Evolutionary conservation across 2,888 invertebrate species (phyloP), one percentile per base, ranked within the genome.

Genomic region (Prostheceraeus crozeri): DNA sequence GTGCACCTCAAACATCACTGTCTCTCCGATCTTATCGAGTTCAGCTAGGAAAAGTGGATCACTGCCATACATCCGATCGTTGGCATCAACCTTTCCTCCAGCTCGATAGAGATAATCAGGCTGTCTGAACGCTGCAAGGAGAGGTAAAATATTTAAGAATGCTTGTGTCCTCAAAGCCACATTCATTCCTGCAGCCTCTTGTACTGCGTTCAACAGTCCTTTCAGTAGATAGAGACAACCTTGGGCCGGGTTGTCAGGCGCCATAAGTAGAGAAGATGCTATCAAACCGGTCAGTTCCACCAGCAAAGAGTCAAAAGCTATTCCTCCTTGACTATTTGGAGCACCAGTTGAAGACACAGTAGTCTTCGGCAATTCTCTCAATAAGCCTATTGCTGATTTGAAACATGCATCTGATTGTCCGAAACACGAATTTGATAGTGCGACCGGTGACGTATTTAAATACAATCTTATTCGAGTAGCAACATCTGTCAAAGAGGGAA

Each of bases 401-500:
- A 40, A 21, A 25, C 57, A 57, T 10, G 57, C 14, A 19, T 57
- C 57, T 1, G 57, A 57, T 35, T 59, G 59, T 19, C 59, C 59
- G 11, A 30, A 57, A 36, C 59, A 59, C 16, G 36, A 23, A 35
- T 59, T 59, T 11, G 59, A 27, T 16, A 59, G 57, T 6, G 59
- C 59, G 8, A 88, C 85, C 78, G 89, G 88, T 16, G 89, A 90
- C 11, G 87, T 85, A 4, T 87, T 79, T 60, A 91, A 80, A 79
- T 90, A 90, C 51, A 94, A 81, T 68, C 87, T 85, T 68, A 90
- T 82, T 71, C 86, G 83, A 23, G 83, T 81, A 62, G 85, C 83
- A n/a, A 84, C 81, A 62, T 85, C 68, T 82, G 83, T 72, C 31
- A 96, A 83, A 11, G 93, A 93, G n/a, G 96, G 96, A 73, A 91